These are phyloP conservation scores for Alcis repandata DNA, from an alignment of 2,888 invertebrate species.

Conservation along the genomic window DNA sequence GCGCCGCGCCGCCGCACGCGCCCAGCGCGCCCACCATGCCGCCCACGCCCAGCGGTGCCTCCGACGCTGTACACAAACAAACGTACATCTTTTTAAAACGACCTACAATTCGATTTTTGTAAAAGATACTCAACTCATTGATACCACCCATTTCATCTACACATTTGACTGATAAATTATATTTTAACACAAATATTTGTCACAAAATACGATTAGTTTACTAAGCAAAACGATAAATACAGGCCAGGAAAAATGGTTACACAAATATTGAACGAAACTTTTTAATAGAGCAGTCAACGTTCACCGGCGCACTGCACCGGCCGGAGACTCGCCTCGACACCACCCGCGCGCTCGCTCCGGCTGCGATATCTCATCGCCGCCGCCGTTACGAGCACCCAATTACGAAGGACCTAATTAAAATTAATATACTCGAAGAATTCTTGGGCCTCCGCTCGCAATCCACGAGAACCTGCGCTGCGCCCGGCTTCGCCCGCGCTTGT, in stretches of 20 bases:
- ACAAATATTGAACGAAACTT: too few species aligned
- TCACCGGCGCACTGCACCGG: too few species aligned
- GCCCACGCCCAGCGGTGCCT: constrained; percentile 69
- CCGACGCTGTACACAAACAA: constrained; percentile 62
- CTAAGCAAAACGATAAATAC: too few species aligned
- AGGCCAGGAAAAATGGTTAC: too few species aligned
- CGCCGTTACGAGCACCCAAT: constrained; percentile 46
- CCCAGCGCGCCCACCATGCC: constrained; percentile 69
- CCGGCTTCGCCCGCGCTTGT: constrained; percentile 12
- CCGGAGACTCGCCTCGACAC: too few species aligned
- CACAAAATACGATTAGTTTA: too few species aligned
- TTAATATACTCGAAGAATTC: constrained; percentile 54
- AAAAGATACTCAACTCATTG: too few species aligned
- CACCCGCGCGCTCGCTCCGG: constrained; percentile 14
- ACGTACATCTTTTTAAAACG: neutral
- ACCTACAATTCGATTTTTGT: too few species aligned
- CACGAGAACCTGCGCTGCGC: constrained; percentile 23
- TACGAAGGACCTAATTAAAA: constrained; percentile 61
- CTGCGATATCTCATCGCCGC: constrained; percentile 46
- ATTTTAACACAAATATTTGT: too few species aligned
- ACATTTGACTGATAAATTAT: too few species aligned
- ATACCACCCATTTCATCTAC: too few species aligned
- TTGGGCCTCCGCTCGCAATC: constrained; percentile 24
- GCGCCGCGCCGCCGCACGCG: constrained; percentile 65
- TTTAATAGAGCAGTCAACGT: too few species aligned